Evolutionary conservation across 2,797 vertebrate species (phyloP), one percentile per base, ranked within the genome.

Genomic region (Esox lucius): DNA sequence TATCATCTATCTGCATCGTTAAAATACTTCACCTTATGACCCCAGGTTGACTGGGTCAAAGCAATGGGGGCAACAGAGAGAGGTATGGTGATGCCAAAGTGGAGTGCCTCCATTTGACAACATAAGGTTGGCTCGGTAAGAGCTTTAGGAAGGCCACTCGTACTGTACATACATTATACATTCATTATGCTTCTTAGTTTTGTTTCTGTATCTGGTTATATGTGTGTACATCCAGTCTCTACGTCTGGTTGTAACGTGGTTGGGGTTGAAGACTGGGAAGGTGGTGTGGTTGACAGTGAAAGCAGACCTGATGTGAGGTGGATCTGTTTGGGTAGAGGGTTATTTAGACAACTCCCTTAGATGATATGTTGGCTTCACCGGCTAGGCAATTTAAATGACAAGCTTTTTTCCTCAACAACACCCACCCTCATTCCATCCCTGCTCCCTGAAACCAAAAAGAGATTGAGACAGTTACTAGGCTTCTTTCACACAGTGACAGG

Each of bases 361-460:
- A 72, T 75, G 31, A 71, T 83, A 81, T 71, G 71, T 81, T 88
- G 84, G 84, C 81, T 86, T 81, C 35, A 22, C 75, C 73, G 80
- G 76, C 81, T 81, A 81, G 73, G 85, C 80, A 83, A 86, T 87
- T 79, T 83, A 88, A 87, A 90, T 75, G 87, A 85, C 84, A 84
- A 83, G 85, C 85, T 87, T 91, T 88, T 86, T 84, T 80, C 84
- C 85, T 88, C 86, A 88, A 89, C 87, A 85, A 87, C 90, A 80
- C 84, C 82, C 76, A 65, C 79, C 81, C 74, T 74, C 71, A n/a
- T 80, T 76, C 71, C 79, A 73, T 82, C 74, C 78, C 75, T 74
- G 76, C 74, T 78, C 80, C 82, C 79, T 77, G 7, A 66, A 66
- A 89, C 76, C 81, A 84, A 87, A 90, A 80, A 81, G 66, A 64